Percentiles rank a stretch among this genome's conserved stretches.
Conservation (phyloP, 2,113 vertebrate genomes). For the Hemichromis elongatus region DNA sequence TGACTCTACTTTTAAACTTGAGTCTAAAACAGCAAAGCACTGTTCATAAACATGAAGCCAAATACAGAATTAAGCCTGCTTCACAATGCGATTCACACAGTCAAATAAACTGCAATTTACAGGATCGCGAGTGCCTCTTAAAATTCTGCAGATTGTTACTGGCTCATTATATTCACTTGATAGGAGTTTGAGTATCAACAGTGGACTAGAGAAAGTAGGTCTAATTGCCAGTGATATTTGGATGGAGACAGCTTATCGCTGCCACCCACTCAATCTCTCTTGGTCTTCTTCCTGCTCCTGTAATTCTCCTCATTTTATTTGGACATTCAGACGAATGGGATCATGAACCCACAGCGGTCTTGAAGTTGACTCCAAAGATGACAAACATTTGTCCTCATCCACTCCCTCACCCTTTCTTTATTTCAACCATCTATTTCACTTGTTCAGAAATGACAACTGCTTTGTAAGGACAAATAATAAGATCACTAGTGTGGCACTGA, state of each 20-base stretch:
- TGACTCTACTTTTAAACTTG: constrained; percentile 34
- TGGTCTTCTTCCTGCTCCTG: neutral
- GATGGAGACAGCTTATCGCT: constrained; percentile 39
- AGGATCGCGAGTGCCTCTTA: constrained; percentile 10
- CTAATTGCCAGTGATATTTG: constrained; percentile 48
- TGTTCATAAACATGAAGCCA: neutral
- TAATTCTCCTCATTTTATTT: constrained; percentile 19
- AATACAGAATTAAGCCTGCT: neutral
- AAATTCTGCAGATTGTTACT: constrained; percentile 16
- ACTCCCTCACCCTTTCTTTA: neutral
- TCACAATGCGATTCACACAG: neutral
- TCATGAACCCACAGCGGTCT: neutral
- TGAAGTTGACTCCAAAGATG: constrained; percentile 23
- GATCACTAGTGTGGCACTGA: constrained; percentile 4
- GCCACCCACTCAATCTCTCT: constrained; percentile 42
- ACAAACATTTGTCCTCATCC: constrained; percentile 21
- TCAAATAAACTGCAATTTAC: neutral
- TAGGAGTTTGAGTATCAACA: constrained; percentile 32
- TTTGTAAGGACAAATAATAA: constrained; percentile 39
- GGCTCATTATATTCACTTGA: constrained; percentile 47
- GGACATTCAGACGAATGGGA: constrained; percentile 23
- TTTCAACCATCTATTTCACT: neutral
- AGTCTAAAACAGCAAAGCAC: neutral
- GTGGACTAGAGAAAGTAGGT: constrained; percentile 8
- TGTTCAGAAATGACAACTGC: constrained; percentile 20